Base-by-base conservation (phyloP, 2,113 vertebrate genomes). In the Penelope pileata region DNA sequence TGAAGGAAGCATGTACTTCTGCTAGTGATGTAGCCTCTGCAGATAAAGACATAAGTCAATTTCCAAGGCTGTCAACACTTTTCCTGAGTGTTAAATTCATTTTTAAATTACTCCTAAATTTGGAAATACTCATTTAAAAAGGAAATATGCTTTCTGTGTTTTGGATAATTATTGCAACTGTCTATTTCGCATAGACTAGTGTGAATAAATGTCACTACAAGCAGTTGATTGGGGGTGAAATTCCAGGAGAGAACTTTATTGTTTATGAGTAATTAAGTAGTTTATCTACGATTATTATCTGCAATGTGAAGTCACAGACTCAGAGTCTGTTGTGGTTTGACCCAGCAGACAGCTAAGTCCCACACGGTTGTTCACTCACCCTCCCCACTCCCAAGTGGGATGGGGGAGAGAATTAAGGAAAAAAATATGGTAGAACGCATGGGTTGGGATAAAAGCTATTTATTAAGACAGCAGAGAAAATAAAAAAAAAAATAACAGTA, bases 61-160 rank as follows among this genome's bases (percentile, higher is more conserved):
- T 96, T 90, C 83, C 67, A 91, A 86, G 47, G 47, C 83, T 94
- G 88, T 94, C 86, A 95, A 88, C 88, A 90, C 76, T 83, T 94
- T 85, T 47, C 36, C 34, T 70, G 51, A 74, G 47, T 81, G 83
- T 51, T 83, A 95, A 85, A 90, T 83, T 91, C 11, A 67, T 91
- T 90, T 85, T 94, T 83, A 88, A 69, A 43, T 7, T 83, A 80
- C 72, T 82, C 67, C 48, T 93, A 83, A 76, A 94, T 95, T 90
- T 90, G 74, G 63, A 86, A 94, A 94, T 80, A 83, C 17, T 64
- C 7, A 77, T 95, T 93, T 91, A 19, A 90, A 90, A 79, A 90
- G 36, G 58, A 90, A 96, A 93, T 81, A 74, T 63, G 32, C 32
- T 54, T 69, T 77, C 68, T 38, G 22, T 80, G 19, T 76, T 94